phyloP scores from a whole-genome alignment of 2,888 invertebrate species.

The Xanthorhoe spadicearia region DNA sequence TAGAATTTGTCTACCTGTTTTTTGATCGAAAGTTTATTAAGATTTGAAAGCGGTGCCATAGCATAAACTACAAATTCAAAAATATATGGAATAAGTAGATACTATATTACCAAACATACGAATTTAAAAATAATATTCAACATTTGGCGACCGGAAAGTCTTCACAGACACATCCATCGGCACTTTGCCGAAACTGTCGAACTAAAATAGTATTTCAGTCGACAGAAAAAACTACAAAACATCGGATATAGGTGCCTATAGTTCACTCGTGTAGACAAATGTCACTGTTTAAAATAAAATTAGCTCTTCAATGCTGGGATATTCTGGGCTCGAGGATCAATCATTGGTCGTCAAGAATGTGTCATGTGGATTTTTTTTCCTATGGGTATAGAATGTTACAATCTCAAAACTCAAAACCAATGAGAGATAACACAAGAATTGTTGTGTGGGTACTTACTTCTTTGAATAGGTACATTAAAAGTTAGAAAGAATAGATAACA shows the following conservation, averaged over 20 bases:
- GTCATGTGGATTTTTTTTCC: neutral
- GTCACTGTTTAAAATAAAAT: conserved; percentile 63
- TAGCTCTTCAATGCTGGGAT: conserved; percentile 48
- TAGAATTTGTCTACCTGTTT: too few species aligned
- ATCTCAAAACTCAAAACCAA: too few species aligned
- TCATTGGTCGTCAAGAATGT: conserved; percentile 23
- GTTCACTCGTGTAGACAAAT: conserved; percentile 63
- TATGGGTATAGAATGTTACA: too few species aligned
- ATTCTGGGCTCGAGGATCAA: conserved; percentile 32
- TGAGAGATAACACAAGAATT: too few species aligned
- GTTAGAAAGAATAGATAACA: too few species aligned
- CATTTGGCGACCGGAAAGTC: conserved; percentile 54
- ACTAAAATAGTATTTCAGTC: conserved; percentile 63
- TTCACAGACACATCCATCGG: conserved; percentile 65
- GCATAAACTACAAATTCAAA: neutral
- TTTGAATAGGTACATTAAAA: too few species aligned
- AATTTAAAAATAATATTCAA: neutral
- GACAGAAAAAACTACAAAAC: conserved; percentile 62
- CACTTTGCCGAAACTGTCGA: conserved; percentile 58
- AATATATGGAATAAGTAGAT: neutral
- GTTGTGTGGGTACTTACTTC: too few species aligned
- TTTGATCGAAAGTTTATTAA: neutral
- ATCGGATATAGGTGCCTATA: conserved; percentile 57
- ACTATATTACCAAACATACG: neutral
- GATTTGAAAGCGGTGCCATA: neutral